Evolutionary conservation across 2,888 invertebrate genomes (phyloP).

Genomic region (Cordilura impudica): DNA sequence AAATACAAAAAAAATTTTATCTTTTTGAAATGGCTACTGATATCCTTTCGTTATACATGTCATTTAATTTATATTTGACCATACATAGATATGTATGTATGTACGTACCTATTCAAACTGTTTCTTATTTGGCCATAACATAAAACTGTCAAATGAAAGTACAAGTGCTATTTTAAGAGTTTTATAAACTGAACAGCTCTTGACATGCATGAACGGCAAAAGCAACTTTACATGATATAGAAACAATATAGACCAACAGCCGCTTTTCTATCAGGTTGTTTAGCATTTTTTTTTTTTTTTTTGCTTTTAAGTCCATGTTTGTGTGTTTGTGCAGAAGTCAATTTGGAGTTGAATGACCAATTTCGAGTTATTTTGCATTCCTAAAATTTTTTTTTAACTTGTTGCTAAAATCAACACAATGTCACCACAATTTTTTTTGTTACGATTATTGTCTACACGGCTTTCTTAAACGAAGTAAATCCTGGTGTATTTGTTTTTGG

Average conservation of each 20-base stretch:
- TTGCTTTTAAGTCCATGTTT: conserved; percentile 15
- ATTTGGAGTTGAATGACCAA: conserved; percentile 59
- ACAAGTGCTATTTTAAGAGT: conserved; percentile 58
- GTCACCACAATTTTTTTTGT: conserved; percentile 53
- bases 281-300: conserved; percentile 34
- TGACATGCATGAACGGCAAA: conserved; percentile 41
- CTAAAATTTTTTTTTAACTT: conserved; percentile 22
- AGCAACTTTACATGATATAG: conserved; percentile 6
- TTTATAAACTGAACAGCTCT: conserved; percentile 32
- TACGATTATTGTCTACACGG: conserved; percentile 40
- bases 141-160: conserved; percentile 71
- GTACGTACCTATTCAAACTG: no score
- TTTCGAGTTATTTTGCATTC: conserved; percentile 50
- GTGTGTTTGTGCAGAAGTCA: conserved; percentile 30
- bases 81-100: no score
- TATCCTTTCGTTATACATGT: conserved; percentile 35
- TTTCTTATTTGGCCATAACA: conserved; percentile 47
- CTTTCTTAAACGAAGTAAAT: neutral
- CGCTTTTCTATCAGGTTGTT: conserved; percentile 33
- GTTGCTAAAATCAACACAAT: conserved; percentile 61
- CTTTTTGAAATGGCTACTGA: conserved; percentile 7
- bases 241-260: conserved; percentile 11
- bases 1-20: neutral
- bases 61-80: conserved; percentile 29
- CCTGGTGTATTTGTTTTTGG: neutral